Base-by-base conservation (phyloP, 2,888 invertebrate species). In the Sycophila texana region DNA sequence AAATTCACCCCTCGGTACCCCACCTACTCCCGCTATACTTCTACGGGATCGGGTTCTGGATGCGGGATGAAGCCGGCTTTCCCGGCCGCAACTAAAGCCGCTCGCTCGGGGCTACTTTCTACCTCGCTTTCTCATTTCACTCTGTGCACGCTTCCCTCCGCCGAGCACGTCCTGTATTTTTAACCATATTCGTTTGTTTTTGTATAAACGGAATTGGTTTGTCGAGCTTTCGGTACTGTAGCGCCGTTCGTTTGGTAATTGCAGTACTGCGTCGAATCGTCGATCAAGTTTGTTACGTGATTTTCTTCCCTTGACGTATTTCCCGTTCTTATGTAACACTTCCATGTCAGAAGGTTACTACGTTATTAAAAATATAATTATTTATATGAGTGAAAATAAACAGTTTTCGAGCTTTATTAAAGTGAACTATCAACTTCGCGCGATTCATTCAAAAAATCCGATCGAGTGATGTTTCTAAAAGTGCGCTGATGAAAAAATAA, bases 61-160 rank as follows among this genome's bases (percentile, higher is more conserved):
- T 30, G 61, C 49, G 61, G 51, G 72, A 73, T 61, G 53, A 53
- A 73, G 63, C 60, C 58, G n/a, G 68, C 68, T 68, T 55, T 68
- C 55, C 53, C 30, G 20, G 70, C 67, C 53, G 22, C 67, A 67
- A 61, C 30, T 60, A 61, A 39, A 39, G 39, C 58, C 14, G n/a
- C 13, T 20, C 49, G 20, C 68, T 26, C 70, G 49, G 7, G n/a
- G 22, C 20, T 14, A 13, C 20, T 49, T 20, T 49, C 4, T 39
- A 18, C 12, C 49, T 10, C 18, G 14, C 51, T 53, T 26, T 14
- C 16, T 10, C 47, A 10, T 30, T 47, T 16, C 30, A 30, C n/a
- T 12, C 22, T 49, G 39, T 1, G 10, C 49, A 2, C n/a, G 0
- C 16, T 3, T 60, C 26, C 20, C 30, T 2, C 4, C 61, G 4